These are phyloP conservation scores for Seriola quinqueradiata DNA, from an alignment of 2,113 vertebrate species.

Conservation along the genomic window DNA sequence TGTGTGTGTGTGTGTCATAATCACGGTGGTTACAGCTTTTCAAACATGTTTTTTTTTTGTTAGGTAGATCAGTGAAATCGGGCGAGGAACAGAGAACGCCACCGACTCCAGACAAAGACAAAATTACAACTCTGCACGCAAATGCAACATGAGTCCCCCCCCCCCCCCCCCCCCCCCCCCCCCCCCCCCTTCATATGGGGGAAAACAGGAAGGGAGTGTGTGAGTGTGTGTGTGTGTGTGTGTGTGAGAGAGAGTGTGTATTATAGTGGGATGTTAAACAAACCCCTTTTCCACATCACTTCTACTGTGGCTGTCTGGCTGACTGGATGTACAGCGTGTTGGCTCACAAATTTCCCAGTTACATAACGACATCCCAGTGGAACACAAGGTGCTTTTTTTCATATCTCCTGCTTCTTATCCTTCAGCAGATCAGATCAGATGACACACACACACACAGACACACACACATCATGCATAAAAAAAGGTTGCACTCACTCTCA, in stretches of 20 bases:
- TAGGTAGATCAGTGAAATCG: conserved; percentile 53
- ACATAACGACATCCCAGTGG: conserved; percentile 43
- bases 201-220: background rate
- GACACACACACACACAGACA: background rate
- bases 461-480: background rate
- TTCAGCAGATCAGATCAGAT: conserved; percentile 8
- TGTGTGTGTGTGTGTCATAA: conserved; percentile 33
- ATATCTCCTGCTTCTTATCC: background rate
- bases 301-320: conserved; percentile 29
- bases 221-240: conserved; percentile 12
- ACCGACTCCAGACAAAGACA: conserved; percentile 50
- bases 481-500: conserved; percentile 18
- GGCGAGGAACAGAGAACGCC: conserved; percentile 33
- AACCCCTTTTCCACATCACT: conserved; percentile 27
- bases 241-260: background rate
- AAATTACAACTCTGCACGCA: conserved; percentile 69
- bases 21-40: conserved; percentile 26
- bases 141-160: conserved; percentile 57
- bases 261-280: conserved; percentile 41
- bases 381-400: conserved; percentile 27
- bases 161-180: conserved; percentile 34
- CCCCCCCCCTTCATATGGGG: conserved; percentile 29
- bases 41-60: conserved; percentile 3
- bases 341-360: conserved; percentile 54
- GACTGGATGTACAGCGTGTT: conserved; percentile 31